Percentiles rank a stretch among this genome's conserved stretches.
These are phyloP conservation scores for Neopelma chrysocephalum DNA, from an alignment of 2,797 vertebrate genomes.

Conservation along the genomic window DNA sequence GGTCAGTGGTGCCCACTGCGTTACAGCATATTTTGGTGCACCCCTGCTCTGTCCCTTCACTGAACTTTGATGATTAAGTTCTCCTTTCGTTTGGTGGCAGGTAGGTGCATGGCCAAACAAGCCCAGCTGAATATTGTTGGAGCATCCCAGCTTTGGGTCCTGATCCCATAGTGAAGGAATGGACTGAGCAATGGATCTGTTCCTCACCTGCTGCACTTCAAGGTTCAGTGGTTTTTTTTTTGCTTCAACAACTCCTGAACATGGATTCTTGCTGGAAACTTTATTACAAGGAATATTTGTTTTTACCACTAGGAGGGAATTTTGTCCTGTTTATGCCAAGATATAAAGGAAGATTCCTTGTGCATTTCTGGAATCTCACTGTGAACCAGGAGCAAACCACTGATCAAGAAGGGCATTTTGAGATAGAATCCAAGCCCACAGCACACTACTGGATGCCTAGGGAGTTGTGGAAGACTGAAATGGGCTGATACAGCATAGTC, in stretches of 20 bases:
- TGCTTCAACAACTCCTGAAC: background rate
- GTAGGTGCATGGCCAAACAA: background rate
- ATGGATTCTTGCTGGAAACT: background rate
- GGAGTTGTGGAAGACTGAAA: background rate
- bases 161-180: background rate
- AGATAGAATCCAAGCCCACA: background rate
- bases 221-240: background rate
- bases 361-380: background rate
- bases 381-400: background rate
- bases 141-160: background rate
- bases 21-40: background rate
- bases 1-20: background rate
- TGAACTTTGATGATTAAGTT: background rate
- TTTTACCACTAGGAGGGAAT: background rate
- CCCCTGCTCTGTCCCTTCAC: background rate
- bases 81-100: background rate
- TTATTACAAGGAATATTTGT: background rate
- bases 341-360: background rate
- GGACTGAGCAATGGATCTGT: background rate
- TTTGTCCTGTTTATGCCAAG: background rate
- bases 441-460: background rate
- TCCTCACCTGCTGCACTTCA: background rate
- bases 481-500: background rate
- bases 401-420: background rate
- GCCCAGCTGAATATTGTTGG: background rate